Conservation (phyloP, 2,888 invertebrate genomes). For the Gymnosoma rotundatum region DNA sequence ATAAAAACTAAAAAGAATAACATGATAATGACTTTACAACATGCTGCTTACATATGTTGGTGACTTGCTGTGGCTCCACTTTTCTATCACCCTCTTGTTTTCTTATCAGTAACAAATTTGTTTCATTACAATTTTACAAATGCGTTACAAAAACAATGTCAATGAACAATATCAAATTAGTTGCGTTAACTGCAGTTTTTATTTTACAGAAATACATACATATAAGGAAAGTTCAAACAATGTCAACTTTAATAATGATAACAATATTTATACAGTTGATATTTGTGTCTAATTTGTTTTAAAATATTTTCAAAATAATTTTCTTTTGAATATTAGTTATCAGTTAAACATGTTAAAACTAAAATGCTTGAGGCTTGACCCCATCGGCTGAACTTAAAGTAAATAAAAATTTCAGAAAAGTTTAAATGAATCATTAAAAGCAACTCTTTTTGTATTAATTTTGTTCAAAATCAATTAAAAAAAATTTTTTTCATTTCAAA, state of each 20-base stretch:
- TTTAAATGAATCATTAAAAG: too few species aligned
- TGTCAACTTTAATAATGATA: constrained; percentile 38
- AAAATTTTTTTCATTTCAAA: too few species aligned
- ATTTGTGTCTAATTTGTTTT: background rate
- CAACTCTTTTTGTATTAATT: too few species aligned
- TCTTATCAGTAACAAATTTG: constrained; percentile 64
- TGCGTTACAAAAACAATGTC: background rate
- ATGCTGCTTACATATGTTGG: constrained; percentile 6
- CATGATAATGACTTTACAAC: constrained; percentile 36
- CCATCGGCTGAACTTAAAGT: too few species aligned
- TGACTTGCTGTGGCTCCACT: background rate
- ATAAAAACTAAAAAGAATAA: constrained; percentile 19
- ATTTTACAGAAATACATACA: background rate
- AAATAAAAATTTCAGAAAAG: too few species aligned
- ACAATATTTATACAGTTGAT: constrained; percentile 25
- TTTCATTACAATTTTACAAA: constrained; percentile 38
- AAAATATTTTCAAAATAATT: background rate
- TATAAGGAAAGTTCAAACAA: constrained; percentile 27
- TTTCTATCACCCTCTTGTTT: constrained; percentile 14
- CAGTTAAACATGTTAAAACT: too few species aligned
- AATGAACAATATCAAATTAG: constrained; percentile 40
- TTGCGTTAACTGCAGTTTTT: constrained; percentile 31
- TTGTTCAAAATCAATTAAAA: too few species aligned
- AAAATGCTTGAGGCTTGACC: too few species aligned
- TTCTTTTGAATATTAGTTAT: too few species aligned